Base-by-base conservation (phyloP, 2,888 invertebrate genomes). In the Spilarctia lutea region DNA sequence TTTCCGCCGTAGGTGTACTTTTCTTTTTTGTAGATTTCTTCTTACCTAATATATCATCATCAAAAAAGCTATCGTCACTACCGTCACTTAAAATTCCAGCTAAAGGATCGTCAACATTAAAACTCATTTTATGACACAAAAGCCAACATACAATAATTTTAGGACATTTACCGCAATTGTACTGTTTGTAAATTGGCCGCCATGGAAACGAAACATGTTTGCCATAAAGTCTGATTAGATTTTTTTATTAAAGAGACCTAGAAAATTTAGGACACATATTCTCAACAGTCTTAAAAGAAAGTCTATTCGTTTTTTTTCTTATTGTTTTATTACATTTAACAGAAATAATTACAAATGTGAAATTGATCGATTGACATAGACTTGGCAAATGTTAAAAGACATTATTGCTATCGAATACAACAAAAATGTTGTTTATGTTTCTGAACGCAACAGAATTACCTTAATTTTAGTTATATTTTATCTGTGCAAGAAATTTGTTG, bases 11-110 rank as follows among this genome's bases (percentile, higher is more conserved):
- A 56, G 91, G 87, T 2, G 90, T 90, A 63, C 81, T 87, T 81
- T 90, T 91, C 80, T 93, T 93, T 79, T 94, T 94, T 39, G 80
- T 72, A 4, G 92, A 81, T 83, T 94, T 94, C 85, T 94, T 96
- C 85, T 94, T 95, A 30, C 94, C 94, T 63, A 95, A 83, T 74
- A 94, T 96, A 81, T 97, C 96, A 82, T 97, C 96, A 81, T 97
- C 97, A 85, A 97, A 97, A 86, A 97, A 97, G 91, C 97, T 97
- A 85, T 97, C 97, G 84, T 97, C 97, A 84, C 97, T 97, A 75
- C 96, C 97, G 86, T 97, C 97, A 86, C 97, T 97, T 68, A 97
- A 91, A 85, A 97, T 95, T 85, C 97, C 97, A 48, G 96, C 97
- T 78, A 97, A 90, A 20, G 97, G 97, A 90, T 97, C 97, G 71